A percentile compares a stretch with the other conserved stretches of the same genome.
These are phyloP conservation scores for Siphamia tubifer DNA, from an alignment of 2,113 vertebrate species.

Conservation along the genomic window DNA sequence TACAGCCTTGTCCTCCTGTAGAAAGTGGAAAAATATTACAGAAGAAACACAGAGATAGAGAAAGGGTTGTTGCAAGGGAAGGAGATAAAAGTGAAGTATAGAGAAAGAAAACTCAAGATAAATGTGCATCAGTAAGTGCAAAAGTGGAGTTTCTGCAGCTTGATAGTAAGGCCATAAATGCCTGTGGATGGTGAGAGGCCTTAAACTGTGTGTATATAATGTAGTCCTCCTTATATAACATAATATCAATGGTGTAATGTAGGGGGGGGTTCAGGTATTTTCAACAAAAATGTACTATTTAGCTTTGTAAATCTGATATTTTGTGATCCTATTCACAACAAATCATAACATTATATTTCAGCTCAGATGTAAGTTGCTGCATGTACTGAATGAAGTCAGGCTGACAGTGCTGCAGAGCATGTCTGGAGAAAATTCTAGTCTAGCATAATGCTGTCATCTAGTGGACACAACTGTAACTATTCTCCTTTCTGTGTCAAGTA, in stretches of 20 bases:
- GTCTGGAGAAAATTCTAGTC: not conserved
- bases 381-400: conserved; percentile 58
- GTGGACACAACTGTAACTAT: conserved; percentile 60
- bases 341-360: too few species aligned
- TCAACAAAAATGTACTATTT: too few species aligned
- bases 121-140: not conserved
- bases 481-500: conserved; percentile 55
- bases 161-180: too few species aligned
- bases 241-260: too few species aligned
- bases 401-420: conserved; percentile 46
- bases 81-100: not conserved
- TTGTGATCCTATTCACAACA: too few species aligned
- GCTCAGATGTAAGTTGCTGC: conserved; percentile 26
- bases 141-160: too few species aligned
- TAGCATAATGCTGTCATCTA: conserved; percentile 49
- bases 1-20: conserved; percentile 9
- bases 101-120: not conserved
- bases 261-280: too few species aligned
- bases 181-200: too few species aligned
- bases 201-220: too few species aligned
- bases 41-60: not conserved
- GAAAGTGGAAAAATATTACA: not conserved
- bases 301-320: not conserved
- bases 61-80: not conserved
- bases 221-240: too few species aligned